Evolutionary conservation across 2,888 invertebrate species (phyloP).

Genomic region (Hyalella azteca): DNA sequence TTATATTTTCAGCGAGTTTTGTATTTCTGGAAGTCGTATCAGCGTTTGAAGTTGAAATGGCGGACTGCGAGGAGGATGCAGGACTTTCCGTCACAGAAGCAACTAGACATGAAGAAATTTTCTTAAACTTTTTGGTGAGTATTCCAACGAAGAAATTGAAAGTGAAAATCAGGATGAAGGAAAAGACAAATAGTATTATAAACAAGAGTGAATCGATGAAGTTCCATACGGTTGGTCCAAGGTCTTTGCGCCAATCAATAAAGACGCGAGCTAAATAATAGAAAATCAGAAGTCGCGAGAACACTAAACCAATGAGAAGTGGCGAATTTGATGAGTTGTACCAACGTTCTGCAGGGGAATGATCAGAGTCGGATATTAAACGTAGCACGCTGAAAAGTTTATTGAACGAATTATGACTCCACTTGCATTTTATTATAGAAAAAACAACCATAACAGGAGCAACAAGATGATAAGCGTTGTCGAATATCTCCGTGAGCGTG

Average conservation of each 20-base stretch:
- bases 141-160: constrained; percentile 11
- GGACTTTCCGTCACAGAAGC: too few species aligned
- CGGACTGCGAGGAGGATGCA: too few species aligned
- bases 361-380: background rate
- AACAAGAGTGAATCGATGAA: background rate
- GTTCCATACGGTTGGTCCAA: background rate
- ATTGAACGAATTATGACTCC: background rate
- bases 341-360: background rate
- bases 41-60: too few species aligned
- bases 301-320: background rate
- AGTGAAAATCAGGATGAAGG: background rate
- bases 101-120: background rate
- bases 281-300: background rate
- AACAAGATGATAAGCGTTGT: background rate
- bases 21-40: too few species aligned
- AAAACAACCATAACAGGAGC: background rate
- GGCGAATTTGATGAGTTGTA: background rate
- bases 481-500: background rate
- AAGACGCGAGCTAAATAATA: background rate
- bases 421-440: background rate
- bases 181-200: background rate
- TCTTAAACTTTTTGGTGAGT: background rate
- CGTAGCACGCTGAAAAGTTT: background rate
- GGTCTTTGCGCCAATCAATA: background rate
- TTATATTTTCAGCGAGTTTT: too few species aligned